phyloP scores from a whole-genome alignment of 2,113 vertebrate genomes.

The Artemisiospiza belli region DNA sequence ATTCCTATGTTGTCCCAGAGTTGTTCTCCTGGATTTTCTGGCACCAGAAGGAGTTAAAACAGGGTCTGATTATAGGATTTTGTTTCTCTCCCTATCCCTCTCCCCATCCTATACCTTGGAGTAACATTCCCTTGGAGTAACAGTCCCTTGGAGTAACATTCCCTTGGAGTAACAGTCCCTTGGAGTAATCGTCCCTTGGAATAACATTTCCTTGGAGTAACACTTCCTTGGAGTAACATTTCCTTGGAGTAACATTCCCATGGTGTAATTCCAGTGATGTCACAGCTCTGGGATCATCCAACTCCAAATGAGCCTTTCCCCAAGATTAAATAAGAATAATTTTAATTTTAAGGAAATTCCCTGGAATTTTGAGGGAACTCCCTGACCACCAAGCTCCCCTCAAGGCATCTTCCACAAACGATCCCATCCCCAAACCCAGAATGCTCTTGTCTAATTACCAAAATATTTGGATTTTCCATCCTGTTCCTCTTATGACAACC shows the following conservation, averaged over 20 bases:
- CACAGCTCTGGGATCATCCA: neutral
- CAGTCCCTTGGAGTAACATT: neutral
- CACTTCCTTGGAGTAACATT: neutral
- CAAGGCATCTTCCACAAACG: fast-evolving
- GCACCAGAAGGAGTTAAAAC: neutral
- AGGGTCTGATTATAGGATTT: neutral
- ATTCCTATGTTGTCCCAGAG: fast-evolving
- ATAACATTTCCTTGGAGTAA: neutral
- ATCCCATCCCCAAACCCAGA: neutral
- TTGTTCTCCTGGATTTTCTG: neutral
- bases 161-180: no score
- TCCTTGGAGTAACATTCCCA: no score
- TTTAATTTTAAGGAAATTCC: no score
- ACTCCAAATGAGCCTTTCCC: neutral
- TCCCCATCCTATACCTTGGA: neutral
- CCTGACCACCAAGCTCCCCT: neutral
- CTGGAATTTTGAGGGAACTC: neutral
- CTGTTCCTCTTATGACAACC: neutral
- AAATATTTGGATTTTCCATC: neutral
- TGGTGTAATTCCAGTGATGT: neutral
- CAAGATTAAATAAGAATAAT: neutral
- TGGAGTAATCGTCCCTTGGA: no score
- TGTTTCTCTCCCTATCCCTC: neutral
- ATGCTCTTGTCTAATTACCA: neutral
- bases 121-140: neutral